phyloP scores from a whole-genome alignment of 2,113 vertebrate species.

The Xyrauchen texanus region DNA sequence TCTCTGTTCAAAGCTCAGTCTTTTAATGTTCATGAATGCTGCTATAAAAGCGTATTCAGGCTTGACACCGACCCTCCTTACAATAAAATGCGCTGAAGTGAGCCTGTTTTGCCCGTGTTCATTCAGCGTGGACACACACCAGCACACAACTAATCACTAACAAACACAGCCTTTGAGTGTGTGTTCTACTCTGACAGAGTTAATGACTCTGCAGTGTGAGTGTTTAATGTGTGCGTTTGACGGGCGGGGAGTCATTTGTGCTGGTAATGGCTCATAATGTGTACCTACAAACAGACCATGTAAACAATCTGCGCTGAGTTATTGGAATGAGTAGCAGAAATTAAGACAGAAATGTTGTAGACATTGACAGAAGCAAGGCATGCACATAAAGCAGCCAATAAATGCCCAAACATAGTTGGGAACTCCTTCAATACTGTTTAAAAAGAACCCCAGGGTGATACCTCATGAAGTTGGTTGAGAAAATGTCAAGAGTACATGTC shows the following conservation, averaged over 20 bases:
- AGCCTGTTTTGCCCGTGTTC: constrained; percentile 2
- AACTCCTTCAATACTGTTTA: no score
- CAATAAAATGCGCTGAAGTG: constrained; percentile 43
- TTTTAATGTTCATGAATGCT: constrained; percentile 53
- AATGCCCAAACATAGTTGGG: no score
- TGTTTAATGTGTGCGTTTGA: constrained; percentile 25
- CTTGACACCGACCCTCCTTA: constrained; percentile 59
- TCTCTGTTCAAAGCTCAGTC: constrained; percentile 45
- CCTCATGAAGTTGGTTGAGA: no score
- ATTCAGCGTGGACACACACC: constrained; percentile 35
- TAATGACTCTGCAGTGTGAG: constrained; percentile 33
- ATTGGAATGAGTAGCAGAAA: not conserved
- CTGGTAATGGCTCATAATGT: constrained; percentile 18
- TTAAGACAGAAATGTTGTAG: constrained; percentile 3
- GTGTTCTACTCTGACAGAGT: constrained; percentile 17
- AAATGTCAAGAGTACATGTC: no score
- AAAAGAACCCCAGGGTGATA: no score
- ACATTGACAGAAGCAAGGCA: not conserved
- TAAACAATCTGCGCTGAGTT: constrained; percentile 14
- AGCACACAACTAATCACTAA: constrained; percentile 45
- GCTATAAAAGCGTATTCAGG: constrained; percentile 59
- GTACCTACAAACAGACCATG: constrained; percentile 26
- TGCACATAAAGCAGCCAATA: no score
- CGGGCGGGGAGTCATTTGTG: constrained; percentile 14
- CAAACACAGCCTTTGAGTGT: constrained; percentile 14